Evolutionary conservation across 2,797 vertebrate genomes (phyloP).

Genomic region (Anabas testudineus): DNA sequence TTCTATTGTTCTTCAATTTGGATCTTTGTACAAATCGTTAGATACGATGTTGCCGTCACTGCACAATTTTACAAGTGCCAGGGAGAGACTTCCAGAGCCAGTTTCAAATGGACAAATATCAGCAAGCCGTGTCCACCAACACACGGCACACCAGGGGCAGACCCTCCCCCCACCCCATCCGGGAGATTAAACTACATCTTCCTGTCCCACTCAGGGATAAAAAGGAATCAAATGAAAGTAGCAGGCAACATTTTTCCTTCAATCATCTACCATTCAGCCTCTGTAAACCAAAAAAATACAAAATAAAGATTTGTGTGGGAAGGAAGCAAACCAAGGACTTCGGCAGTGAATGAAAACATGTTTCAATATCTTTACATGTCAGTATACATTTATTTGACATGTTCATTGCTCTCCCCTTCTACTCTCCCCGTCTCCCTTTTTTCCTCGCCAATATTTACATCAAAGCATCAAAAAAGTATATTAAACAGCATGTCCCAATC

Average conservation of each 20-base stretch:
- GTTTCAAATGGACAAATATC: slow-evolving; percentile 77
- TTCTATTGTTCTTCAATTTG: slow-evolving; percentile 93
- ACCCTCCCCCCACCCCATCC: slow-evolving; percentile 51
- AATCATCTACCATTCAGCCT: slow-evolving; percentile 77
- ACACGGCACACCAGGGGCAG: slow-evolving; percentile 61
- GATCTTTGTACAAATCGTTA: slow-evolving; percentile 91
- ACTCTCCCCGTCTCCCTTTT: slow-evolving; percentile 86
- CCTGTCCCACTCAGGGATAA: slow-evolving; percentile 71
- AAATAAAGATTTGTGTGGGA: slow-evolving; percentile 73
- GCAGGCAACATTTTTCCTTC: slow-evolving; percentile 71
- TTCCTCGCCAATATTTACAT: slow-evolving; percentile 91
- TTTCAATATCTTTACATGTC: slow-evolving; percentile 78
- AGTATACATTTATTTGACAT: slow-evolving; percentile 77
- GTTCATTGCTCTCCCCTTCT: slow-evolving; percentile 79
- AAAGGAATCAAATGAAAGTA: slow-evolving; percentile 72
- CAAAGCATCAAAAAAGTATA: slow-evolving; percentile 92
- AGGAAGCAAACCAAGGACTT: slow-evolving; percentile 79
- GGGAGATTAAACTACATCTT: slow-evolving; percentile 69
- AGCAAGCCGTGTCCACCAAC: slow-evolving; percentile 67
- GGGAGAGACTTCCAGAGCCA: slow-evolving; percentile 82
- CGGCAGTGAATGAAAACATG: slow-evolving; percentile 78
- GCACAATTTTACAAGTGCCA: slow-evolving; percentile 90
- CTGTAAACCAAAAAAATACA: slow-evolving; percentile 75
- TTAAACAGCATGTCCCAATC: slow-evolving; percentile 93
- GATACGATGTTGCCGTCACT: slow-evolving; percentile 82